Evolutionary conservation across 1,140 invertebrate species (phyloP), one percentile per base, ranked within the genome.

Genomic region (Lordiphosa stackelbergi): DNA sequence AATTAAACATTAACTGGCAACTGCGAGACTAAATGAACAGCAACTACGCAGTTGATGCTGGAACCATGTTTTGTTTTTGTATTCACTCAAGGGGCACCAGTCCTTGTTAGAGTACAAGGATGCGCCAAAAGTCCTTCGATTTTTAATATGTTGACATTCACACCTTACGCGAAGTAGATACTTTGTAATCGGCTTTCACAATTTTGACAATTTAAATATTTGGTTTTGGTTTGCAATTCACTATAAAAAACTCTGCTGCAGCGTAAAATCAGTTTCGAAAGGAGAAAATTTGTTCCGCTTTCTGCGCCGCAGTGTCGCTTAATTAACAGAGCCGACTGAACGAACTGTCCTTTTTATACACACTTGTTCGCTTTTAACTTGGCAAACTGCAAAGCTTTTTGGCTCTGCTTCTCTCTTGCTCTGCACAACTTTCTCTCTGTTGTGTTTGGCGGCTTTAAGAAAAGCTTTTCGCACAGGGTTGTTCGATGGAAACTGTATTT

Each of bases 281-380:
- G 37, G 7, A 4, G 2, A 5, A 53, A 34, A 24, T 40, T 54
- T 60, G 57, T 73, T 59, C 57, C 72, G 77, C 47, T 53, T 75
- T 65, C 69, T 66, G 60, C 60, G 83, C 64, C 66, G 78, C 55
- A 70, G 51, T 73, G 79, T 60, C 51, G 66, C 65, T 77, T 62
- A 69, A 84, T 73, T 84, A 66, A 77, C 78, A 70, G 59, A 62
- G 65, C 71, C 66, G 69, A 86, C 84, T 86, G 69, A 81, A 81
- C 53, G 72, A 85, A 74, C 69, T 86, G 63, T 86, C 78, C 77
- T 69, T 81, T 78, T 81, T 81, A 77, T 86, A 85, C 84, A 86
- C 84, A 86, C 84, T 86, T 86, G 77, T 85, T 85, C 74, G 84
- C 84, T 85, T 79, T 77, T 60, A 62, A 53, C 62, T 63, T 69